phyloP scores from a whole-genome alignment of 1,140 invertebrate species.

The Apis laboriosa region DNA sequence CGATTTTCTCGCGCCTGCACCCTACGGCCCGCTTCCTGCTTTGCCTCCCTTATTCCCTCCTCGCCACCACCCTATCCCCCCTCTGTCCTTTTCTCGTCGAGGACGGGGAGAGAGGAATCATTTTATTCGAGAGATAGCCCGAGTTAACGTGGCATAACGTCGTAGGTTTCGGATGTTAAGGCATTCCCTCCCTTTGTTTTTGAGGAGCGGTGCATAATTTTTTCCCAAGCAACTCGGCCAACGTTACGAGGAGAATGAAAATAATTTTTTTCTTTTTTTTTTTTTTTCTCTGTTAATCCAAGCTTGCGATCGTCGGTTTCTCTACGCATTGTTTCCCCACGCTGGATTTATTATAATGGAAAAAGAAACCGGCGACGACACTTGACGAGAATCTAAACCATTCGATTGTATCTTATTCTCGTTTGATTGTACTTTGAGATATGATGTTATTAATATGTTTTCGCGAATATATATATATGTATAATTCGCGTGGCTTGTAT shows the following conservation, averaged over 20 bases:
- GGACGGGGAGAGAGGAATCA: background rate
- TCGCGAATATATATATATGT: too few relatives aligned
- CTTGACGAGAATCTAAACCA: too few relatives aligned
- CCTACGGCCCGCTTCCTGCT: slow-evolving; percentile 11
- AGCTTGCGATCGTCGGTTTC: background rate
- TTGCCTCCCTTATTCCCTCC: background rate
- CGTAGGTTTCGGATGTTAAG: slow-evolving; percentile 29
- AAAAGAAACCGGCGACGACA: background rate
- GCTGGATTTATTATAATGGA: slow-evolving; percentile 4
- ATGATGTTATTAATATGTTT: too few relatives aligned
- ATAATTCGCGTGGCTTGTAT: too few relatives aligned
- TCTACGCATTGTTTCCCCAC: slow-evolving; percentile 11
- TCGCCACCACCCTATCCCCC: background rate
- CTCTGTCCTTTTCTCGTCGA: slow-evolving; percentile 22
- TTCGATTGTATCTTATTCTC: too few relatives aligned
- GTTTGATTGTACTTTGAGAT: background rate
- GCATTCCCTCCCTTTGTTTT: slow-evolving; percentile 23
- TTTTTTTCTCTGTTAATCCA: background rate
- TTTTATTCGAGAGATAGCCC: slow-evolving; percentile 29
- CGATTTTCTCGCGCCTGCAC: slow-evolving; percentile 51
- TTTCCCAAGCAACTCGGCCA: background rate
- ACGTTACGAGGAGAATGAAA: background rate
- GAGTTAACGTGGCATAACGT: slow-evolving; percentile 39
- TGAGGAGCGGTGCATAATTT: slow-evolving; percentile 18
- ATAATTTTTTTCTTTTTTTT: slow-evolving; percentile 5